Percentiles rank a stretch among this genome's conserved stretches.
phyloP scores from a whole-genome alignment of 2,888 invertebrate genomes.

The Drosophila paranaensis region DNA sequence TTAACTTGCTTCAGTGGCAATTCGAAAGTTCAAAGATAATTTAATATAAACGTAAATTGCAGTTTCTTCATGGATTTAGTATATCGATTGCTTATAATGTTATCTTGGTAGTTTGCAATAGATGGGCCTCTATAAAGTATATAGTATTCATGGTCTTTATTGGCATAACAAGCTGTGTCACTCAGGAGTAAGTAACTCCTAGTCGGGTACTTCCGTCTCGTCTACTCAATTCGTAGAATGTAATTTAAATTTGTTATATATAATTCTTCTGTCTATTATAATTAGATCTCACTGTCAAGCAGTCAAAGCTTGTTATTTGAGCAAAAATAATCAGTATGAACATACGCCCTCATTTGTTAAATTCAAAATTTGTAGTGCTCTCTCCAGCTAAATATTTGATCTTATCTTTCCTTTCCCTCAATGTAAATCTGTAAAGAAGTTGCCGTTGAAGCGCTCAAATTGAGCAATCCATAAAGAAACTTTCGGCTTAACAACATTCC shows the following conservation, averaged over 20 bases:
- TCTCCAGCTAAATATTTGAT: background rate
- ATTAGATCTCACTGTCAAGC: background rate
- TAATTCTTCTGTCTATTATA: too few relatives aligned
- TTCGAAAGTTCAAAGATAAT: conserved; percentile 29
- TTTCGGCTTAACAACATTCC: background rate
- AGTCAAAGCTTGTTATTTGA: background rate
- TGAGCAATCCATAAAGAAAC: background rate
- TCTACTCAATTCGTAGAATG: too few relatives aligned
- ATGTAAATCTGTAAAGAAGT: background rate
- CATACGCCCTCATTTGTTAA: conserved; percentile 1
- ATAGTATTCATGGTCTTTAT: background rate
- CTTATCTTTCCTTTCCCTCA: background rate
- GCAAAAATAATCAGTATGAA: background rate
- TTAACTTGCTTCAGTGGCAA: conserved; percentile 28
- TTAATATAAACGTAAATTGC: background rate
- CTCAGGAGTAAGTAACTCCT: background rate
- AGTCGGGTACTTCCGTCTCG: too few relatives aligned
- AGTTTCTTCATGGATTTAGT: background rate
- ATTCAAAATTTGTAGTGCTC: background rate
- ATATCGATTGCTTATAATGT: background rate
- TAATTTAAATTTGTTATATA: too few relatives aligned
- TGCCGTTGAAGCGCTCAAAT: background rate
- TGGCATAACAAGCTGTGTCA: background rate
- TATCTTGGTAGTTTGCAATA: background rate
- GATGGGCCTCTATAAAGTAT: background rate